Evolutionary conservation across 2,797 vertebrate species (phyloP).

Genomic region (Phyllotis vaccarum): DNA sequence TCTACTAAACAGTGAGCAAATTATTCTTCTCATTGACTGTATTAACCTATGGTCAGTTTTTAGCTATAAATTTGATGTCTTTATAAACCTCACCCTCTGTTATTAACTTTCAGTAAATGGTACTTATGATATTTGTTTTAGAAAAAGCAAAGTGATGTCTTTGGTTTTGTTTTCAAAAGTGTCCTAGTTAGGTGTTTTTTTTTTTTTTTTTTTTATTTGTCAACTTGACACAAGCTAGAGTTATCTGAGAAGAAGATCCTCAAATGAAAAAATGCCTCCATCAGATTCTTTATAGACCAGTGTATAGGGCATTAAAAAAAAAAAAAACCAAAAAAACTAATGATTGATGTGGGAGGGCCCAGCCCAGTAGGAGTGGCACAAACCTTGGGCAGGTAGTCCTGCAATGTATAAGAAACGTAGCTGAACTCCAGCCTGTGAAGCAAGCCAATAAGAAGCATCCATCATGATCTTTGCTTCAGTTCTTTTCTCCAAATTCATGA

Average conservation of each 20-base stretch:
- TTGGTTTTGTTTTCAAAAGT: not conserved
- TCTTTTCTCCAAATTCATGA: not conserved
- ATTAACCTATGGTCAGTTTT: constrained; percentile 46
- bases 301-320: too few species aligned
- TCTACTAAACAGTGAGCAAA: constrained; percentile 39
- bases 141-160: not conserved
- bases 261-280: not conserved
- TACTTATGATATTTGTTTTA: constrained; percentile 35
- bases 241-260: not conserved
- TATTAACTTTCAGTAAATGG: constrained; percentile 44
- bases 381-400: not conserved
- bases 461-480: not conserved
- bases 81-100: constrained; percentile 6
- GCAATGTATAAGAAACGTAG: not conserved
- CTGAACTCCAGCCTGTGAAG: not conserved
- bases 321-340: not conserved
- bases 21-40: not conserved
- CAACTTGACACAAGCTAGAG: not conserved
- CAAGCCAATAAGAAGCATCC: not conserved
- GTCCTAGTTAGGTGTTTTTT: not conserved
- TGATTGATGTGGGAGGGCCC: not conserved
- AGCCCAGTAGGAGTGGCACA: not conserved
- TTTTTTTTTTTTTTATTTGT: not conserved
- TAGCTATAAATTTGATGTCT: constrained; percentile 36
- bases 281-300: not conserved